phyloP scores from a whole-genome alignment of 1,140 invertebrate species.

The Drosophila ananassae region DNA sequence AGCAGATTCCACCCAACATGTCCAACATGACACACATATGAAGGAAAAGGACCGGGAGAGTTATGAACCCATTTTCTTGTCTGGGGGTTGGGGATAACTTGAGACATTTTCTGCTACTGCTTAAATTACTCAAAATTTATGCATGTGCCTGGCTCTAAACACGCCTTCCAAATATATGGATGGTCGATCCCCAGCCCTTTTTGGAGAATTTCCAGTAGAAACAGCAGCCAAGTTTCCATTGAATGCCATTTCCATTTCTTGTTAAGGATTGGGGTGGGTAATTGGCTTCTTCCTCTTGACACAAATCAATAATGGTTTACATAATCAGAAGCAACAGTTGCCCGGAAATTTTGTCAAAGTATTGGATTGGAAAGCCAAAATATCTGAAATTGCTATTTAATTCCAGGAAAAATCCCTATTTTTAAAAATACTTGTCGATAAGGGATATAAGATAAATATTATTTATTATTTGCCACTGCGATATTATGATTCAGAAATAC shows the following conservation, averaged over 20 bases:
- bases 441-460: neutral
- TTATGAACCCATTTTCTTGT: conserved; percentile 59
- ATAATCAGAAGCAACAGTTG: conserved; percentile 56
- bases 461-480: neutral
- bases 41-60: conserved; percentile 34
- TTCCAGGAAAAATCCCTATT: conserved; percentile 13
- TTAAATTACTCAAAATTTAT: conserved; percentile 62
- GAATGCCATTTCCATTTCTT: conserved; percentile 51
- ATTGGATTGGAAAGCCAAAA: conserved; percentile 11
- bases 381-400: conserved; percentile 3
- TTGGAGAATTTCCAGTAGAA: neutral
- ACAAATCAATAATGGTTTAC: conserved; percentile 59
- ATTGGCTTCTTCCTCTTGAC: conserved; percentile 26
- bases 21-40: conserved; percentile 70
- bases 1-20: conserved; percentile 70
- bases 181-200: too few relatives aligned
- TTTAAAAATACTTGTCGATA: too few relatives aligned
- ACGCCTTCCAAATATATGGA: conserved; percentile 12
- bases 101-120: conserved; percentile 51
- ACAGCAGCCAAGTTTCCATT: conserved; percentile 4
- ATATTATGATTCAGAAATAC: neutral
- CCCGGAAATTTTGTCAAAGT: conserved; percentile 33
- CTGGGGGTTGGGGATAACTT: conserved; percentile 32
- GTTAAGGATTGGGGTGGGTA: neutral
- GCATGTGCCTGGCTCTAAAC: conserved; percentile 22